Conservation (phyloP, 2,797 vertebrate species). For the Anas bernieri region DNA sequence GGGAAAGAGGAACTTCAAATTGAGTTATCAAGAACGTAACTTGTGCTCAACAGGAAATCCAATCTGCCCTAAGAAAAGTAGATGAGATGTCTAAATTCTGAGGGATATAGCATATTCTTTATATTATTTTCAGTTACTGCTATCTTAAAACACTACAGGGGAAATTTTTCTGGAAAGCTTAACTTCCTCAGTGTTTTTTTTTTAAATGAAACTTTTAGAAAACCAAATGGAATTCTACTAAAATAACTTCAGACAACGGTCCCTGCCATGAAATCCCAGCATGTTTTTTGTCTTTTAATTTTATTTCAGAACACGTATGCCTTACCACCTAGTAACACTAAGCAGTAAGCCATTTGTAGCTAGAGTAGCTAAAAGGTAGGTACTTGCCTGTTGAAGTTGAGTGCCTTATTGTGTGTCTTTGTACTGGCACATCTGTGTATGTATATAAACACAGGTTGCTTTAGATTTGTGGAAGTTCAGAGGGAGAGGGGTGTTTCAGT, state of each 20-base stretch:
- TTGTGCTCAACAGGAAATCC: not conserved
- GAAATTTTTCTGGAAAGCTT: not conserved
- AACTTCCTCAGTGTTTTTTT: not conserved
- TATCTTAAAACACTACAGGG: not conserved
- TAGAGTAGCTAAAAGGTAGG: not conserved
- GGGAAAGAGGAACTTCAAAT: not conserved
- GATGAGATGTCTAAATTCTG: not conserved
- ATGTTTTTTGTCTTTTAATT: not conserved
- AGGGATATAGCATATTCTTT: not conserved
- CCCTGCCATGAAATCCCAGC: rapidly evolving
- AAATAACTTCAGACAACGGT: not conserved
- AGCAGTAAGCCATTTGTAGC: not conserved
- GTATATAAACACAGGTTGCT: rapidly evolving
- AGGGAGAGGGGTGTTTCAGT: not conserved
- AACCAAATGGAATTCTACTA: not conserved
- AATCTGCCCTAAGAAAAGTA: not conserved
- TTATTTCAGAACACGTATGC: not conserved
- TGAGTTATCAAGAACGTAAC: not conserved
- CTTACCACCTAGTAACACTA: not conserved
- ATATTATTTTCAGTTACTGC: not conserved
- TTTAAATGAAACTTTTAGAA: no score
- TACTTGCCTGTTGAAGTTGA: not conserved
- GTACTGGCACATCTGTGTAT: rapidly evolving
- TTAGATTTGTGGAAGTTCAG: not conserved
- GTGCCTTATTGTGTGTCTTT: rapidly evolving